These are phyloP conservation scores for Gryllus bimaculatus DNA, from an alignment of 1,140 invertebrate genomes.

Conservation along the genomic window DNA sequence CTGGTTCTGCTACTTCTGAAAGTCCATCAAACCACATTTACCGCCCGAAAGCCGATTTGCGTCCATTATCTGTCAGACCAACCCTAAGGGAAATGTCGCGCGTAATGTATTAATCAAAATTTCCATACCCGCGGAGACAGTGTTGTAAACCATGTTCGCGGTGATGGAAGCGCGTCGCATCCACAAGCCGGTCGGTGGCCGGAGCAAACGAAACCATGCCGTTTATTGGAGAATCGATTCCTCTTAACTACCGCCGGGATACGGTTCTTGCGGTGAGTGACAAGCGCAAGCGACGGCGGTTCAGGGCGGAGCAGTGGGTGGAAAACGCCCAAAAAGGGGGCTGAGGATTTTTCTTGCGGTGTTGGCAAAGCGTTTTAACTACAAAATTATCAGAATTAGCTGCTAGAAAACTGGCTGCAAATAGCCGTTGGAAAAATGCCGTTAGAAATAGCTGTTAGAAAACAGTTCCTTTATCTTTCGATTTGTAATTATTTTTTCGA, in stretches of 20 bases:
- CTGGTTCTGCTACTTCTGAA: no score
- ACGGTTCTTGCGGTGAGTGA: background rate
- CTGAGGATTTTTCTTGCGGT: no score
- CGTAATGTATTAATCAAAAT: constrained; percentile 6
- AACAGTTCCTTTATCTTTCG: no score
- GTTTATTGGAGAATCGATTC: background rate
- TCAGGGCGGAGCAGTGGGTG: no score
- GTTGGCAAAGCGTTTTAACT: no score
- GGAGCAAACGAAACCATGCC: no score
- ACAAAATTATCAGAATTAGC: no score
- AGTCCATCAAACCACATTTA: no score
- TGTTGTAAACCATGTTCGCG: background rate
- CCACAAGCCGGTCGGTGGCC: background rate
- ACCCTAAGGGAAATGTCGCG: background rate
- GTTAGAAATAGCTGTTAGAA: no score
- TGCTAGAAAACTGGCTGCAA: no score
- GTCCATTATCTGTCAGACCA: background rate
- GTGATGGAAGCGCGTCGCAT: background rate
- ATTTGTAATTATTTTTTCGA: no score
- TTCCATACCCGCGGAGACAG: background rate
- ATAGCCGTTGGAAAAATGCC: no score
- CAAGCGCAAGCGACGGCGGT: background rate
- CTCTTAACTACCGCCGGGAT: background rate
- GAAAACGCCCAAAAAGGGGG: background rate
- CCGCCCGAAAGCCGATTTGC: background rate